Conservation (phyloP, 1,140 invertebrate genomes). For the Aphelenchoides besseyi region DNA sequence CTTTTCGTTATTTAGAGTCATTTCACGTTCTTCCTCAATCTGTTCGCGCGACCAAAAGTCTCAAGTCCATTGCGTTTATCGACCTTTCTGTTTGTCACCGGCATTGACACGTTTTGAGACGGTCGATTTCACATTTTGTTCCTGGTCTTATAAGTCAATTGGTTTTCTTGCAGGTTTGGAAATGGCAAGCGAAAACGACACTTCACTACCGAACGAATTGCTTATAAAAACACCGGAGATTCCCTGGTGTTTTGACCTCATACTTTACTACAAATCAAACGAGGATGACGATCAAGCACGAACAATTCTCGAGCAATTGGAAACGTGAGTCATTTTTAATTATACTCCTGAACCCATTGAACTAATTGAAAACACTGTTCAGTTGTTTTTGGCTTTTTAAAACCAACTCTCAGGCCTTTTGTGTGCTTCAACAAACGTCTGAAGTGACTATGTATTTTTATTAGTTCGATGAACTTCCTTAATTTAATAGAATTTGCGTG, state of each 20-base stretch:
- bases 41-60: neutral
- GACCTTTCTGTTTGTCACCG: neutral
- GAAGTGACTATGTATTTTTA: no score
- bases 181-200: neutral
- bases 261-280: slow-evolving; percentile 40
- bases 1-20: neutral
- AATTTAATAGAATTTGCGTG: neutral
- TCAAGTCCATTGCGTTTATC: neutral
- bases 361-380: slow-evolving; percentile 10
- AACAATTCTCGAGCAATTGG: slow-evolving; percentile 43
- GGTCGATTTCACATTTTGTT: neutral
- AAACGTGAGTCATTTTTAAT: slow-evolving; percentile 46
- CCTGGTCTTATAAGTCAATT: no score
- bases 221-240: neutral
- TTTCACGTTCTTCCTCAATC: no score
- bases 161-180: no score
- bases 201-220: neutral
- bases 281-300: slow-evolving; percentile 44
- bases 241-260: slow-evolving; percentile 46
- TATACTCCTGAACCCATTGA: slow-evolving; percentile 21
- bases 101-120: neutral
- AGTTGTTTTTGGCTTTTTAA: slow-evolving; percentile 21
- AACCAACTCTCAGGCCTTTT: neutral
- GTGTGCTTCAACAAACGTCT: no score
- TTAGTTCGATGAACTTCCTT: no score